Conservation (phyloP, 2,113 vertebrate species). For the Dasyurus viverrinus region DNA sequence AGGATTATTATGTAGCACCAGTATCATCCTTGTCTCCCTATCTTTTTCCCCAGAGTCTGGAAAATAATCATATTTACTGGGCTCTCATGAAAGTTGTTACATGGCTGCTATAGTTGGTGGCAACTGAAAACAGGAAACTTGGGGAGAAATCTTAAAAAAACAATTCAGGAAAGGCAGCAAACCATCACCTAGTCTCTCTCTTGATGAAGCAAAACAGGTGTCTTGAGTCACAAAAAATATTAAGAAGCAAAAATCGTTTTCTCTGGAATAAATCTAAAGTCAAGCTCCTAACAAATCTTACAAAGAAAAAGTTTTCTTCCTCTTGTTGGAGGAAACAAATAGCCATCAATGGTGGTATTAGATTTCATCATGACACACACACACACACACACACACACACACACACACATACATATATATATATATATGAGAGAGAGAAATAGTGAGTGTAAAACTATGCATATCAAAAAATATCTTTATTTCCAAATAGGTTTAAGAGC, state of each 20-base stretch:
- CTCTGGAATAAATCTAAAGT: conserved; percentile 23
- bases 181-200: neutral
- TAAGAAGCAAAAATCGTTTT: neutral
- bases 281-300: conserved; percentile 8
- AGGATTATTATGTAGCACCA: conserved; percentile 3
- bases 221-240: conserved; percentile 32
- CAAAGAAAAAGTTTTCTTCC: neutral
- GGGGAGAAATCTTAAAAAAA: conserved; percentile 11
- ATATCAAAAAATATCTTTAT: neutral
- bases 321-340: conserved; percentile 12
- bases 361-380: conserved; percentile 29
- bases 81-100: conserved; percentile 10
- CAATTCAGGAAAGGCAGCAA: neutral
- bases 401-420: too few relatives aligned
- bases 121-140: conserved; percentile 36
- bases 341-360: neutral
- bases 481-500: conserved; percentile 20
- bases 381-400: too few relatives aligned
- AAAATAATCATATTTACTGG: neutral
- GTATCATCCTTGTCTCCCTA: conserved; percentile 42
- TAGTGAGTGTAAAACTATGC: neutral
- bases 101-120: neutral
- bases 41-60: conserved; percentile 12
- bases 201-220: neutral
- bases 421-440: neutral